phyloP scores from a whole-genome alignment of 2,113 vertebrate genomes.

The Vidua chalybeata region DNA sequence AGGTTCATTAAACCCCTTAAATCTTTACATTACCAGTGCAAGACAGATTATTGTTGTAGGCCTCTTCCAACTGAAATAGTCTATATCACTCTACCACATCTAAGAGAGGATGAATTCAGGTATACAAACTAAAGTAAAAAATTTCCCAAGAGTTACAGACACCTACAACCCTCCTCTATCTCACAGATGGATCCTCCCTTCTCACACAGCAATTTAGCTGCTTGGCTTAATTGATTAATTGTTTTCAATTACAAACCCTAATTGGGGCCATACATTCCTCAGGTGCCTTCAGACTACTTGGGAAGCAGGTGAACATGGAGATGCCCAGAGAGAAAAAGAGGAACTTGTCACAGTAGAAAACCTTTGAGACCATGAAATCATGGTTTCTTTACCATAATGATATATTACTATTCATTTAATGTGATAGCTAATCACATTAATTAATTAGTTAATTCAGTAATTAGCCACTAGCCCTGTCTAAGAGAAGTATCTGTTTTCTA shows the following conservation, averaged over 20 bases:
- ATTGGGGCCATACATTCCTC: background rate
- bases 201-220: background rate
- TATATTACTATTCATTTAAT: background rate
- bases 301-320: background rate
- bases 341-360: background rate
- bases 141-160: background rate
- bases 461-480: background rate
- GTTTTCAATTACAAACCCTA: background rate
- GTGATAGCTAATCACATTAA: background rate
- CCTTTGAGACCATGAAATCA: background rate
- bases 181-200: background rate
- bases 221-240: constrained; percentile 7
- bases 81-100: background rate
- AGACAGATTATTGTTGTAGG: background rate
- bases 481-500: background rate
- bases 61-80: background rate
- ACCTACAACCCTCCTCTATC: fast-evolving
- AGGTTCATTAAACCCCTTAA: background rate
- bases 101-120: background rate
- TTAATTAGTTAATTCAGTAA: background rate
- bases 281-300: background rate
- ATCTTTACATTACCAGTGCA: background rate
- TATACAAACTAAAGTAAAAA: background rate
- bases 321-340: background rate
- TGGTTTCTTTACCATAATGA: background rate